A percentile compares a stretch with the other conserved stretches of the same genome.
phyloP scores from a whole-genome alignment of 2,113 vertebrate species.

The Oncorhynchus kisutch region DNA sequence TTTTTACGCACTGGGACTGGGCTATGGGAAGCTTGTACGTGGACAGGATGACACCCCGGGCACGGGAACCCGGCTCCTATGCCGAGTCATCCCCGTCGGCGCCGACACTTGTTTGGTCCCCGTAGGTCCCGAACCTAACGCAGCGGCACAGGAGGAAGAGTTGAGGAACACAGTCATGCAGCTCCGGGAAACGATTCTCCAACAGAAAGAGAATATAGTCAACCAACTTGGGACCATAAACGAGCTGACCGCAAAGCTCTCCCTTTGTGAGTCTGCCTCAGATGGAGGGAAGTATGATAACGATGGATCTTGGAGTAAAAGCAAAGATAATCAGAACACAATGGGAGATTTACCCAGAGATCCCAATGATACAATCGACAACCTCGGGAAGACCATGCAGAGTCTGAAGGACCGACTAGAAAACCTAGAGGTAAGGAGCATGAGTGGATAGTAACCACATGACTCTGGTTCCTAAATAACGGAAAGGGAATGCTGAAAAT shows the following conservation, averaged over 20 bases:
- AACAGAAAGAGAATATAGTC: constrained; percentile 91
- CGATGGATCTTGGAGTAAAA: constrained; percentile 74
- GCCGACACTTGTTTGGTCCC: constrained; percentile 79
- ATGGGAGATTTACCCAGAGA: constrained; percentile 95
- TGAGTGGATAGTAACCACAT: constrained; percentile 1
- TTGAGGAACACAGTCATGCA: constrained; percentile 87
- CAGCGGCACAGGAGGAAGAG: constrained; percentile 83
- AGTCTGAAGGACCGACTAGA: constrained; percentile 91
- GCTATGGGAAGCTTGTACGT: constrained; percentile 42
- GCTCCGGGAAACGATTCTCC: constrained; percentile 90
- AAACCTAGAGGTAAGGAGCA: constrained; percentile 83
- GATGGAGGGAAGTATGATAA: constrained; percentile 69
- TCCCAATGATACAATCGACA: constrained; percentile 86
- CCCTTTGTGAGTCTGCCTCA: constrained; percentile 80
- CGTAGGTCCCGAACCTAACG: constrained; percentile 73
- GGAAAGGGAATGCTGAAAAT: too few species aligned
- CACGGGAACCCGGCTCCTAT: constrained; percentile 81
- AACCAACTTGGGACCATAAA: constrained; percentile 88
- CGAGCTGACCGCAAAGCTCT: constrained; percentile 90
- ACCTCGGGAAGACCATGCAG: constrained; percentile 92
- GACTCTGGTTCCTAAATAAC: too few species aligned
- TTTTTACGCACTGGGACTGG: constrained; percentile 61
- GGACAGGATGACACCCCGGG: constrained; percentile 64
- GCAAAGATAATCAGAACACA: constrained; percentile 82
- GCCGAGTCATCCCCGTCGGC: constrained; percentile 82